These are phyloP conservation scores for Tigriopus japonicus DNA, from an alignment of 1,140 invertebrate species.

Conservation along the genomic window DNA sequence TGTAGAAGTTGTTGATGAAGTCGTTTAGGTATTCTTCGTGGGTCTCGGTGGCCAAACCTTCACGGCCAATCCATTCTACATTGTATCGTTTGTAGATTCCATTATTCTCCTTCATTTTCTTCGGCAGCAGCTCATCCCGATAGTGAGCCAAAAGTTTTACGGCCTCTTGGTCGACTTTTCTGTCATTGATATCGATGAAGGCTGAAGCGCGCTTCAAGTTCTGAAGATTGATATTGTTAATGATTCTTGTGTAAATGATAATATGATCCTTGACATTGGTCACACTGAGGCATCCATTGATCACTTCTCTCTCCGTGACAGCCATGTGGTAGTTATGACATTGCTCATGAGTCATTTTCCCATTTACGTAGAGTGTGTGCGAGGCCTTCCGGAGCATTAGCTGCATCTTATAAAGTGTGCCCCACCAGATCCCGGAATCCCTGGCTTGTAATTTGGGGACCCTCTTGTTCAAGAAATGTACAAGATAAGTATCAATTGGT, in stretches of 20 bases:
- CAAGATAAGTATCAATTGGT: slow-evolving; percentile 28
- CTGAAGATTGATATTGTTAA: slow-evolving; percentile 92
- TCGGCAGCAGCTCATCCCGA: slow-evolving; percentile 62
- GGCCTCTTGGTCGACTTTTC: slow-evolving; percentile 81
- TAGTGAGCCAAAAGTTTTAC: slow-evolving; percentile 71
- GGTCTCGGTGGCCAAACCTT: slow-evolving; percentile 76
- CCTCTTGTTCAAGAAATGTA: slow-evolving; percentile 28
- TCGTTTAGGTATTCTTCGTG: slow-evolving; percentile 85
- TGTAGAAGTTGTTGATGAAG: slow-evolving; percentile 88
- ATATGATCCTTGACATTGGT: slow-evolving; percentile 91
- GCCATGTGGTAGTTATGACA: slow-evolving; percentile 99
- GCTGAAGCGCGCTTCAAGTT: slow-evolving; percentile 80
- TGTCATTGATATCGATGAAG: slow-evolving; percentile 83
- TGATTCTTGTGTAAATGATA: slow-evolving; percentile 83
- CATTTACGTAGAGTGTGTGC: slow-evolving; percentile 55
- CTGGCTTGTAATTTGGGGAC: slow-evolving; percentile 87
- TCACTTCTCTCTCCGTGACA: slow-evolving; percentile 95
- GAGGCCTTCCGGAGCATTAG: slow-evolving; percentile 80
- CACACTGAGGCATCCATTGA: slow-evolving; percentile 80
- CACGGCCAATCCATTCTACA: slow-evolving; percentile 89
- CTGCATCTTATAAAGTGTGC: slow-evolving; percentile 83
- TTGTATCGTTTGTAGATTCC: slow-evolving; percentile 74
- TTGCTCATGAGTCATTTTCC: slow-evolving; percentile 71
- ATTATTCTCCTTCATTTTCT: slow-evolving; percentile 57
- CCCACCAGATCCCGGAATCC: slow-evolving; percentile 93